Base-by-base conservation (phyloP, 2,113 vertebrate genomes). In the Thunnus maccoyii region DNA sequence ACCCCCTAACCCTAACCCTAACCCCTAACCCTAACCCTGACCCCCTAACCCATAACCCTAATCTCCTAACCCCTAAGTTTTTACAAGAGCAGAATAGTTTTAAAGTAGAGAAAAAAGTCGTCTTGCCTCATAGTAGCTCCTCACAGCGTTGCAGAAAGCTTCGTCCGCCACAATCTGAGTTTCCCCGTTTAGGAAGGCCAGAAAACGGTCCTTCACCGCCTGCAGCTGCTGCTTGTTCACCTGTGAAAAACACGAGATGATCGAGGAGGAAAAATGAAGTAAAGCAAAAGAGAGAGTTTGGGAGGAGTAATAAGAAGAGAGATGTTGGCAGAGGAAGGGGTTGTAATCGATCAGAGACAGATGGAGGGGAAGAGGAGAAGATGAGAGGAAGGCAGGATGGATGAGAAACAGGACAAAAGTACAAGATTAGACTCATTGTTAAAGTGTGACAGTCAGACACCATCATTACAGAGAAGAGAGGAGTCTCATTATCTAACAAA, bases 211-310 rank as follows among this genome's bases (percentile, higher is more conserved):
- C 92, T 96, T 97, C 81, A 98, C 91, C 1, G 94, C 91, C 92
- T 98, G 98, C 16, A 99, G 89, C 78, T 99, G 98, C 84, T 98
- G 98, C 89, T 97, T 99, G 90, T 98, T 98, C 80, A 99, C 96
- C 98, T 99, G 75, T 70, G 71, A 83, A 68, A 17, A 14, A 50
- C 2, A 30, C 14, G 20, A 16, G 51, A 64, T 5, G 47, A 20
- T 5, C 3, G 4, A 3, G 27, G 27, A 30, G 44, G 48, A 47
- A 47, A 44, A 14, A 25, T 2, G 22, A 50, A 63, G 18, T 1
- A 12, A 20, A 17, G 25, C 7, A 7, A 76, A 44, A 44, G 46
- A 32, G 3, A 3, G 36, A 14, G 36, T 57, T 41, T 36, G 14
- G 50, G 18, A 60, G 52, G 41, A 66, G 10, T 47, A 54, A 50